Evolutionary conservation across 1,140 invertebrate species (phyloP).

Genomic region (Zaprionus lachaisei): DNA sequence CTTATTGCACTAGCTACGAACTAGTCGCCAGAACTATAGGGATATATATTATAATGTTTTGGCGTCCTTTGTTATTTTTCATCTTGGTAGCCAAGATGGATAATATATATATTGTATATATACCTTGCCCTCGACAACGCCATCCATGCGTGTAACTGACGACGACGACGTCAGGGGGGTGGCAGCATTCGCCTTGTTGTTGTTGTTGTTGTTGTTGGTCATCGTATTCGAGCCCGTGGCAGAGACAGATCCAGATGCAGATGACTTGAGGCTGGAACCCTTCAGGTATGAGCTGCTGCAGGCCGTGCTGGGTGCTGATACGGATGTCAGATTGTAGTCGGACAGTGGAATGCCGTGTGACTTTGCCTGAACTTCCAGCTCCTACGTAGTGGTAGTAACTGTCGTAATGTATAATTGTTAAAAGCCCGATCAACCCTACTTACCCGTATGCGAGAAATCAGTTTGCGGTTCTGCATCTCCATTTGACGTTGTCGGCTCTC

Average conservation of each 20-base stretch:
- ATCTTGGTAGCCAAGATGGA: no score
- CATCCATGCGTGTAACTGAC: conserved; percentile 54
- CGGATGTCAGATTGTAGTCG: conserved; percentile 85
- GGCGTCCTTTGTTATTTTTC: no score
- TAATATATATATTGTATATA: background rate
- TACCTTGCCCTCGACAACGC: conserved; percentile 58
- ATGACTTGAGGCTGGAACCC: conserved; percentile 43
- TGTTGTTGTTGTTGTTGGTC: conserved; percentile 30
- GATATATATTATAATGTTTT: no score
- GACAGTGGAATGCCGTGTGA: conserved; percentile 88
- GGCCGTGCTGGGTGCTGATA: conserved; percentile 67
- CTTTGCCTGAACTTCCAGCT: conserved; percentile 89
- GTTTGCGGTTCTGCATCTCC: conserved; percentile 92
- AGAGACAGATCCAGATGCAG: conserved; percentile 10
- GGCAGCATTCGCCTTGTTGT: background rate
- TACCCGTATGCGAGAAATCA: conserved; percentile 93
- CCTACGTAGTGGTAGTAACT: conserved; percentile 84
- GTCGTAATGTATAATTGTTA: background rate
- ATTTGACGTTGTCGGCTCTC: conserved; percentile 92
- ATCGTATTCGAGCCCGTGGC: conserved; percentile 34
- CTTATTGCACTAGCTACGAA: no score
- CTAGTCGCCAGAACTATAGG: no score
- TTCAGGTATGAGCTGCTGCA: conserved; percentile 66
- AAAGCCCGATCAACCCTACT: conserved; percentile 12
- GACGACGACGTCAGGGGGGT: background rate